Evolutionary conservation across 2,113 vertebrate species (phyloP).

Genomic region (Psilopsiagon aymara): DNA sequence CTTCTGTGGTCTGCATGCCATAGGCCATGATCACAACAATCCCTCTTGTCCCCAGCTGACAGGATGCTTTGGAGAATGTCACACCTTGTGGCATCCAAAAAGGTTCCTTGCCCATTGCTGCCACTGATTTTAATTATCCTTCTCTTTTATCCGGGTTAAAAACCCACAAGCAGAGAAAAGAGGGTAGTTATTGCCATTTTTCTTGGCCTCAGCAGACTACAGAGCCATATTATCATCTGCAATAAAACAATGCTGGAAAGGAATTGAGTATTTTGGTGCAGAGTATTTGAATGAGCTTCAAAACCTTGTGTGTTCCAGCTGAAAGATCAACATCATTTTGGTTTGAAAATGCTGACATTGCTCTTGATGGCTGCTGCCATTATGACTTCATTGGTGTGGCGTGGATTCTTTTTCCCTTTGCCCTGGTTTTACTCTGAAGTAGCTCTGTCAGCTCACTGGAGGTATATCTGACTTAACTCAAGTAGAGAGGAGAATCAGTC

Average conservation of each 20-base stretch:
- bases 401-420: not conserved
- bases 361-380: not conserved
- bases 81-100: not conserved
- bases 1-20: not conserved
- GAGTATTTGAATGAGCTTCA: conserved; percentile 43
- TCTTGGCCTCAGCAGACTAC: not conserved
- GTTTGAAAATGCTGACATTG: conserved; percentile 32
- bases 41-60: not conserved
- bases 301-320: conserved; percentile 21
- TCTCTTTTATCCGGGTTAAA: not conserved
- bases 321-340: conserved; percentile 52
- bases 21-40: not conserved
- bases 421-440: conserved; percentile 1
- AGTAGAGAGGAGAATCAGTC: not conserved
- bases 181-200: not conserved
- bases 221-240: not conserved
- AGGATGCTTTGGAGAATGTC: not conserved
- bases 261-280: conserved; percentile 24
- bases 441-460: conserved; percentile 12
- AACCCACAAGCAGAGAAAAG: not conserved
- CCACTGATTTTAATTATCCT: not conserved
- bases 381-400: conserved; percentile 24
- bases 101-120: not conserved
- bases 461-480: not conserved
- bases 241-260: not conserved